Evolutionary conservation across 2,797 vertebrate genomes (phyloP).

Genomic region (Podarcis siculus): DNA sequence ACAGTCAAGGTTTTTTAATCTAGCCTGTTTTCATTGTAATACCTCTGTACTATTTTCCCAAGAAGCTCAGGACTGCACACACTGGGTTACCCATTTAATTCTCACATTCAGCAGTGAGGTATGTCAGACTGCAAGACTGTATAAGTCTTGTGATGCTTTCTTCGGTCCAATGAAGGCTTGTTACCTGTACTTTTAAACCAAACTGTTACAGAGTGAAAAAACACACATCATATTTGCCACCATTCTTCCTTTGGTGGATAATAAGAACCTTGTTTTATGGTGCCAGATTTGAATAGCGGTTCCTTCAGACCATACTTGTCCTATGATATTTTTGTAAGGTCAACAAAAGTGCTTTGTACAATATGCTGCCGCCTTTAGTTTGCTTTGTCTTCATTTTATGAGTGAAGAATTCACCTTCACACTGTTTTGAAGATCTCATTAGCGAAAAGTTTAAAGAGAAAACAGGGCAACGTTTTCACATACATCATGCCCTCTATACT

Average conservation of each 20-base stretch:
- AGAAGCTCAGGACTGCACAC: neutral
- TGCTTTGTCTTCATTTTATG: neutral
- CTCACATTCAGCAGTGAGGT: neutral
- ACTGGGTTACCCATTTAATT: neutral
- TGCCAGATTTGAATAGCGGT: conserved; percentile 41
- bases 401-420: conserved; percentile 56
- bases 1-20: too few relatives aligned
- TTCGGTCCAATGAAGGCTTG: neutral
- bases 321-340: conserved; percentile 57
- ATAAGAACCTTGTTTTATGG: neutral
- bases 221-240: neutral
- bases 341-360: conserved; percentile 63
- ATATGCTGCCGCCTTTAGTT: conserved; percentile 50
- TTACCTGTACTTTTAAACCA: neutral
- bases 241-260: neutral
- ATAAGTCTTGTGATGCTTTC: neutral
- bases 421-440: conserved; percentile 54
- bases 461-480: conserved; percentile 26
- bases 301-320: conserved; percentile 58
- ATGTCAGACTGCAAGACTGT: neutral
- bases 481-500: neutral
- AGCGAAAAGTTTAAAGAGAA: conserved; percentile 32
- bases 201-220: neutral
- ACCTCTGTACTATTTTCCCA: neutral
- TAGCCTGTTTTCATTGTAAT: neutral